phyloP scores from a whole-genome alignment of 2,113 vertebrate genomes.

The Hippopotamus amphibius region DNA sequence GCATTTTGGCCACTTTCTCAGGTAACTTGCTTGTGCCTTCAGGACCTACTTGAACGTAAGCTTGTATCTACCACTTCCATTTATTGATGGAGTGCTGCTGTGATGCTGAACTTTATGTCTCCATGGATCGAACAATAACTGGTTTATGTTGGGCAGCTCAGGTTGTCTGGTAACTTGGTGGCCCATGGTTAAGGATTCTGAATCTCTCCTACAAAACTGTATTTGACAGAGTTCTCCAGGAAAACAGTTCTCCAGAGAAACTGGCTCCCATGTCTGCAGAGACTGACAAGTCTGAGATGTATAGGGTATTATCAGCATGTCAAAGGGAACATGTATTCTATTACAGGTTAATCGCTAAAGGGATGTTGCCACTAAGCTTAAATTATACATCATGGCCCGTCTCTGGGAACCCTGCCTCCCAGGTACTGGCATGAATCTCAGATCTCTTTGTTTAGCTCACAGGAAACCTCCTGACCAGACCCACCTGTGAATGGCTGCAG shows the following conservation, averaged over 20 bases:
- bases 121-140: background rate
- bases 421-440: too few relatives aligned
- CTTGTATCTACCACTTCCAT: background rate
- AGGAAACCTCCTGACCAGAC: too few relatives aligned
- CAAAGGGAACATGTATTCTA: too few relatives aligned
- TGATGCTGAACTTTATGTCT: background rate
- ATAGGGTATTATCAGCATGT: background rate
- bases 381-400: too few relatives aligned
- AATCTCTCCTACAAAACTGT: background rate
- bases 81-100: background rate
- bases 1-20: background rate
- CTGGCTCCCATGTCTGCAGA: background rate
- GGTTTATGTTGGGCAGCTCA: background rate
- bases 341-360: too few relatives aligned
- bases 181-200: background rate
- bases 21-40: background rate
- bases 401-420: too few relatives aligned
- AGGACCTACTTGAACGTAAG: background rate
- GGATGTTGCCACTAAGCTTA: too few relatives aligned
- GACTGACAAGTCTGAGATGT: background rate
- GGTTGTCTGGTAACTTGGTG: background rate
- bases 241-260: background rate
- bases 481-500: too few relatives aligned
- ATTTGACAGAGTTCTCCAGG: background rate
- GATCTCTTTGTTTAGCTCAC: too few relatives aligned